These are phyloP conservation scores for Caenorhabditis briggsae DNA, from an alignment of 1,140 invertebrate genomes.

Conservation along the genomic window DNA sequence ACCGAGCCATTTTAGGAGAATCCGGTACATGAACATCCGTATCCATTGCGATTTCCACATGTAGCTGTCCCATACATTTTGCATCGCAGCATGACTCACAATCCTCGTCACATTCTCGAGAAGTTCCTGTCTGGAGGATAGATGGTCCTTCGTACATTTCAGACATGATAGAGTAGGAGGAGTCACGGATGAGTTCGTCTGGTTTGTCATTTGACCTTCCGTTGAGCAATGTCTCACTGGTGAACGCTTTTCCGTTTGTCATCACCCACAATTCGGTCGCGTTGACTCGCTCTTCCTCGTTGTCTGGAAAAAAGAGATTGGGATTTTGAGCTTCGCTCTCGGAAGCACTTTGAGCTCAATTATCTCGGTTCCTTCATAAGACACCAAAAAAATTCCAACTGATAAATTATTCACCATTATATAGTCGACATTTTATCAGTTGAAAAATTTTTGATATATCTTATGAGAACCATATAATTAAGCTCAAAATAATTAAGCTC, in stretches of 20 bases:
- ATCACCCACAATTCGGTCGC: conserved; percentile 81
- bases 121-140: background rate
- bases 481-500: too few relatives aligned
- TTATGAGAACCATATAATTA: too few relatives aligned
- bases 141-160: conserved; percentile 39
- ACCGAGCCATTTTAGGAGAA: conserved; percentile 63
- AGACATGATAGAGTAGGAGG: conserved; percentile 54
- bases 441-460: too few relatives aligned
- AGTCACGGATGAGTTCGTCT: background rate
- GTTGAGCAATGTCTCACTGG: conserved; percentile 69
- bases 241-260: conserved; percentile 77
- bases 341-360: too few relatives aligned
- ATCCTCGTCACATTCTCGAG: conserved; percentile 7
- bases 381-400: too few relatives aligned
- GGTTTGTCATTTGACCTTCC: conserved; percentile 54
- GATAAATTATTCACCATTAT: too few relatives aligned
- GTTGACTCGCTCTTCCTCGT: conserved; percentile 81
- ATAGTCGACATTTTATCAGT: too few relatives aligned
- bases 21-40: conserved; percentile 62
- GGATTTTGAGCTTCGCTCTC: too few relatives aligned
- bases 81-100: conserved; percentile 22
- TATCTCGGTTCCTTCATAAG: too few relatives aligned
- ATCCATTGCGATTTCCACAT: conserved; percentile 64
- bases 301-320: conserved; percentile 80
- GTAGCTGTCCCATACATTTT: background rate